A percentile compares a stretch with the other conserved stretches of the same genome.
Evolutionary conservation across 2,113 vertebrate genomes (phyloP).

Genomic region (Chaetodon auriga): DNA sequence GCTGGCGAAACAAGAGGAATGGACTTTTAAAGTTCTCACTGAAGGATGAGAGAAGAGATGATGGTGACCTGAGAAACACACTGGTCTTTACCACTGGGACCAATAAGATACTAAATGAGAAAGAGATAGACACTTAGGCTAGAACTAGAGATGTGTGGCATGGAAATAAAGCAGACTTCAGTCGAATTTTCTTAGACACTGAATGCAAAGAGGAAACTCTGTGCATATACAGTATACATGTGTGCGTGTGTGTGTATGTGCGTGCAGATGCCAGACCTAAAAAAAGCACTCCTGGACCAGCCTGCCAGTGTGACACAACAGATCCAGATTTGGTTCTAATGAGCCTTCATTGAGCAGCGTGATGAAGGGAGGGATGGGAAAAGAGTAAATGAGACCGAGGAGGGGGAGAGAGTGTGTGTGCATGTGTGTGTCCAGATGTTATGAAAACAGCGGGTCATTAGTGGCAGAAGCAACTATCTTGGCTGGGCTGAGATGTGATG

Average conservation of each 20-base stretch:
- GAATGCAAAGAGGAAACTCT: not conserved
- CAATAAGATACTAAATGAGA: not conserved
- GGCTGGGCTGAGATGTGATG: conserved; percentile 16
- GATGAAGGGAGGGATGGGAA: conserved; percentile 1
- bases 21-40: conserved; percentile 7
- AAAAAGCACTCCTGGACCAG: not conserved
- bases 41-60: not conserved
- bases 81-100: not conserved
- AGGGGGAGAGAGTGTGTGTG: not conserved
- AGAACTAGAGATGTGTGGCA: not conserved
- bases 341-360: conserved; percentile 41
- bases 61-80: not conserved
- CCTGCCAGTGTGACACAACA: not conserved
- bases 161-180: not conserved
- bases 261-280: not conserved
- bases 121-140: not conserved
- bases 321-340: conserved; percentile 37
- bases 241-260: not conserved
- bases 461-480: conserved; percentile 19
- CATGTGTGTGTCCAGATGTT: conserved; percentile 37
- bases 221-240: too few relatives aligned
- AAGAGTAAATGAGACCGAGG: conserved; percentile 15
- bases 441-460: conserved; percentile 46
- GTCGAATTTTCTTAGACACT: not conserved
- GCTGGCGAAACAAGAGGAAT: not conserved